Percentiles rank a stretch among this genome's conserved stretches.
Evolutionary conservation across 2,888 invertebrate species (phyloP).

Genomic region (Dermolepida albohirtum): DNA sequence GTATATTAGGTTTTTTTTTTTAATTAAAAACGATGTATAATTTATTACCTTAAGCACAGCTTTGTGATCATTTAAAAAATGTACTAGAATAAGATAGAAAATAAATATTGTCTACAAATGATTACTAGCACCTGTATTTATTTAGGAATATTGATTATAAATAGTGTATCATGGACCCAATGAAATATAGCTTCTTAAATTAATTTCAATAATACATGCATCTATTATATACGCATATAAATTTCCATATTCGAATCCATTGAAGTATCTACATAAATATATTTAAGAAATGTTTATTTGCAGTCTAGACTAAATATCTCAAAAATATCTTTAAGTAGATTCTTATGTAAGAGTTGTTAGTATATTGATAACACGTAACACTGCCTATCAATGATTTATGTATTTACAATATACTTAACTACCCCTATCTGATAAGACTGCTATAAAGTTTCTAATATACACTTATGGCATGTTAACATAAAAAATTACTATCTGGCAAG

Average conservation of each 20-base stretch:
- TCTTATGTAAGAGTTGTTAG: constrained; percentile 33
- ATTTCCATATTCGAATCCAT: background rate
- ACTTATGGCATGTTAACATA: background rate
- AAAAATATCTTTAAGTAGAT: constrained; percentile 33
- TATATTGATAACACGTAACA: constrained; percentile 23
- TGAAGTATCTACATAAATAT: constrained; percentile 14
- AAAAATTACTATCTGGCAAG: background rate
- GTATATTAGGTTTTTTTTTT: too few species aligned
- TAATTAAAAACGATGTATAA: too few species aligned
- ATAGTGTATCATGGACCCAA: too few species aligned
- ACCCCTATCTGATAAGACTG: constrained; percentile 35
- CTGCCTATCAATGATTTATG: constrained; percentile 35
- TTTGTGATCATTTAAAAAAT: too few species aligned
- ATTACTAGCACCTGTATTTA: too few species aligned
- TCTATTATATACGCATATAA: too few species aligned
- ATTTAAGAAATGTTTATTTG: constrained; percentile 26
- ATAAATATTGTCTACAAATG: too few species aligned
- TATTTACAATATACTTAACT: constrained; percentile 39
- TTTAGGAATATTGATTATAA: too few species aligned
- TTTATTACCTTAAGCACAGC: too few species aligned
- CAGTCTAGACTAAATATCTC: constrained; percentile 36
- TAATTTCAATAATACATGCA: too few species aligned
- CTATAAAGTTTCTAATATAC: constrained; percentile 2
- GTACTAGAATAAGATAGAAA: too few species aligned
- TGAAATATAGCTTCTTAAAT: too few species aligned